A percentile compares a stretch with the other conserved stretches of the same genome.
Conservation (phyloP, 2,888 invertebrate species). For the Ganaspis brasiliensis region DNA sequence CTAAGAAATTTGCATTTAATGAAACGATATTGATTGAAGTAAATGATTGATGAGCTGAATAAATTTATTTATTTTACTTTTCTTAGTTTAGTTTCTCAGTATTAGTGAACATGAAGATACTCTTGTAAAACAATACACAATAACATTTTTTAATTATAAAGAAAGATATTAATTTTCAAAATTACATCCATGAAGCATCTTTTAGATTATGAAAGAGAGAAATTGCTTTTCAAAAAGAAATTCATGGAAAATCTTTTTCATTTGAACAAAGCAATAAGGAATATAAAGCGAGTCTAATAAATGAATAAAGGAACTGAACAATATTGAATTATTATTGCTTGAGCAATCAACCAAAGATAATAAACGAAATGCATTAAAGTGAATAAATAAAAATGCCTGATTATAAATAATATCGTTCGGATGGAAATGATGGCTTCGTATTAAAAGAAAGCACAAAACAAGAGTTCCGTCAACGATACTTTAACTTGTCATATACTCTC, state of each 20-base stretch:
- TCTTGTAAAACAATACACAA: no score
- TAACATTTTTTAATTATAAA: no score
- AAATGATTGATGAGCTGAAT: neutral
- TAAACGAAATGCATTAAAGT: neutral
- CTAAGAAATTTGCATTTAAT: slow-evolving; percentile 1
- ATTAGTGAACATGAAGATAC: no score
- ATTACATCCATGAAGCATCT: neutral
- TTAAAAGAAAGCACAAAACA: neutral
- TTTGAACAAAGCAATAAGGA: neutral
- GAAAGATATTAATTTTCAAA: neutral
- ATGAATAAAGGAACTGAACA: neutral
- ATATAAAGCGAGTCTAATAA: neutral
- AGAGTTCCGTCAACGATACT: slow-evolving; percentile 16
- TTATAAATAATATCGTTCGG: neutral
- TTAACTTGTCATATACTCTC: slow-evolving; percentile 43
- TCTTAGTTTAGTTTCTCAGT: neutral
- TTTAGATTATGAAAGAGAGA: neutral
- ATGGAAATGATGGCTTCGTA: neutral
- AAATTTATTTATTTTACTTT: neutral
- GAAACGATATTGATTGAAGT: neutral
- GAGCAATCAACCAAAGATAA: neutral
- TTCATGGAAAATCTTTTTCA: no score
- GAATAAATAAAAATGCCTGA: neutral
- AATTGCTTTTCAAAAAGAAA: neutral
- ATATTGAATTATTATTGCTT: neutral